A percentile compares a stretch with the other conserved stretches of the same genome.
phyloP scores from a whole-genome alignment of 2,113 vertebrate species.

The Dermatemys mawii region DNA sequence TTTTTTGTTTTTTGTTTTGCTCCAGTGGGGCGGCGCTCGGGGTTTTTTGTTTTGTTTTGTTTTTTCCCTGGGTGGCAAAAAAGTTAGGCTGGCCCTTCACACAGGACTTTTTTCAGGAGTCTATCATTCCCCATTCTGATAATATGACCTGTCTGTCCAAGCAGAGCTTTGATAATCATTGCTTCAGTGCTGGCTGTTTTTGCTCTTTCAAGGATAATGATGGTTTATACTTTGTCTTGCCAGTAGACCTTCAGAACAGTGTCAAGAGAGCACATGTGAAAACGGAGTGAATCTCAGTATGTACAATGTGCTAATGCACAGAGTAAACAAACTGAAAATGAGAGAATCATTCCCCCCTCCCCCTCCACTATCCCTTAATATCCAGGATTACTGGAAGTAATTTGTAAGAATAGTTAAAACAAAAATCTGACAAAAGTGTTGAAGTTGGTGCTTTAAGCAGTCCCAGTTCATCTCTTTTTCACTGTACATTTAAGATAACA shows the following conservation, averaged over 20 bases:
- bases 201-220: not conserved
- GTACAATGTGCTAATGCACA: not conserved
- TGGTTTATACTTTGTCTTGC: not conserved
- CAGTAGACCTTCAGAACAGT: not conserved
- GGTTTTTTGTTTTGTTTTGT: no score
- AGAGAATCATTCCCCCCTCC: not conserved
- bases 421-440: accelerated
- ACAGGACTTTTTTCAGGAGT: not conserved
- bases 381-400: not conserved
- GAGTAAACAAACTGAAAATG: not conserved
- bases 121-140: not conserved
- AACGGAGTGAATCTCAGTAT: not conserved
- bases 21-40: no score
- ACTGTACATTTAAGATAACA: not conserved
- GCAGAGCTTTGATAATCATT: not conserved
- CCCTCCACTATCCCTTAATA: not conserved
- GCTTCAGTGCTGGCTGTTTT: not conserved
- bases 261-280: not conserved
- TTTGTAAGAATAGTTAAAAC: not conserved
- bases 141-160: not conserved
- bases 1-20: no score
- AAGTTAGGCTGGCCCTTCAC: no score
- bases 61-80: no score
- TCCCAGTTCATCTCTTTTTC: not conserved
- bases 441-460: not conserved